A percentile compares a stretch with the other conserved stretches of the same genome.
These are phyloP conservation scores for Catocala sponsa DNA, from an alignment of 2,888 invertebrate species.

Conservation along the genomic window DNA sequence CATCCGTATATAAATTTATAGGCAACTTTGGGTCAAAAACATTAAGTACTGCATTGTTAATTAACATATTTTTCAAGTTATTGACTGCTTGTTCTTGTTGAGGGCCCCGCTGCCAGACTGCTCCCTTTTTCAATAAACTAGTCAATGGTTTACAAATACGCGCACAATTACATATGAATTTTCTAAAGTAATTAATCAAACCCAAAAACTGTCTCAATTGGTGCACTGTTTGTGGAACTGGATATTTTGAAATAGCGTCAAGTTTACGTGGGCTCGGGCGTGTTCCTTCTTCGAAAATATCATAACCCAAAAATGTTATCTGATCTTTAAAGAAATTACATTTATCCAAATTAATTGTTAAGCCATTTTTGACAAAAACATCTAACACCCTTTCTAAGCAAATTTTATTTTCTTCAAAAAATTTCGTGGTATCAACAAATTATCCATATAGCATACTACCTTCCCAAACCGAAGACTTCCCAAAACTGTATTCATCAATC, in stretches of 20 bases:
- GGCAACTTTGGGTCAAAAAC: too few relatives aligned
- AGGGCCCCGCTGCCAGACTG: background rate
- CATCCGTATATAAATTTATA: too few relatives aligned
- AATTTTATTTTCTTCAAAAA: constrained; percentile 8
- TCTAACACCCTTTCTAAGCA: constrained; percentile 10
- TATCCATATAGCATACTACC: constrained; percentile 10
- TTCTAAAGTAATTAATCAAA: too few relatives aligned
- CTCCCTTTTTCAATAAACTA: background rate
- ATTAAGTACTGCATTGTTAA: too few relatives aligned
- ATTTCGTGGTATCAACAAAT: constrained; percentile 6
- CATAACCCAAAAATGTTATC: constrained; percentile 9
- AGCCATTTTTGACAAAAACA: constrained; percentile 1
- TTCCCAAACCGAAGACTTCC: constrained; percentile 3
- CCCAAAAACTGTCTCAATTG: background rate
- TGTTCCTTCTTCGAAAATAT: constrained; percentile 5
- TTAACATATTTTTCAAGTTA: too few relatives aligned
- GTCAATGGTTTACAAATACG: background rate
- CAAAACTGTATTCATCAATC: constrained; percentile 14
- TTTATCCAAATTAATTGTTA: constrained; percentile 10
- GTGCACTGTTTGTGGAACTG: constrained; percentile 6
- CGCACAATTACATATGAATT: too few relatives aligned
- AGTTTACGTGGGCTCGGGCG: constrained; percentile 5
- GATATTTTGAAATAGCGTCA: background rate
- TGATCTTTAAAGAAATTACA: constrained; percentile 7
- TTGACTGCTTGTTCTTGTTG: too few relatives aligned